Base-by-base conservation (phyloP, 1,140 invertebrate genomes). In the Drosophila arawakana region DNA sequence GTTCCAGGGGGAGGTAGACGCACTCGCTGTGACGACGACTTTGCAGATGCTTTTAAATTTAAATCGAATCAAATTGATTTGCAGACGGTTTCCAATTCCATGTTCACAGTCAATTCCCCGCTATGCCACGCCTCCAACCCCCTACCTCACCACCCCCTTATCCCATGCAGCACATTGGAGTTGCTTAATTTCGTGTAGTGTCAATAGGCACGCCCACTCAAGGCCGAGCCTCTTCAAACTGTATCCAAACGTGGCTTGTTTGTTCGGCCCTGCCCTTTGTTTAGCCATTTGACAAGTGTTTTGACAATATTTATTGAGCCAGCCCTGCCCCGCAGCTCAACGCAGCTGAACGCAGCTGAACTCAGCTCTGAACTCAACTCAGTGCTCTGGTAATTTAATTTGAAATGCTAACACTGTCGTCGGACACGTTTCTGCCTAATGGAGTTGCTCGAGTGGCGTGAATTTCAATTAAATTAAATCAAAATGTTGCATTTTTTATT, bases 31-130 rank as follows among this genome's bases (percentile, higher is more conserved):
- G 70, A 58, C 71, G 75, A 60, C 52, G 58, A 52, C 46, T 75
- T 72, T 72, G 41, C 83, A 88, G 84, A 83, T 89, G 83, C 83
- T 88, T 86, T 88, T 88, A 88, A 88, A 88, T 89, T 90, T 89
- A 89, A 89, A 89, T 89, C 84, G 84, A 89, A 89, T 89, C 85
- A 89, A 89, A 89, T 89, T 89, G 84, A 89, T 89, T 89, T 89
- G 78, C 80, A 76, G 50, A 35, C 44, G 34, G 37, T 21, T 59
- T 43, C 47, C 58, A 70, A 74, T 78, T 69, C 62, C 58, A 62
- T 58, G 49, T 59, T 15, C 70, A 6, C 25, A 41, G 13, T 30
- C 25, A 30, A 30, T 30, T 30, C 25, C 25, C 6, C 25, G 25
- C 25, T 2, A 30, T 39, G 8, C n/a, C 37, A 13, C 15, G 5